Percentiles rank a stretch among this genome's conserved stretches.
These are phyloP conservation scores for Gryllus longicercus DNA, from an alignment of 2,888 invertebrate genomes.

Conservation along the genomic window DNA sequence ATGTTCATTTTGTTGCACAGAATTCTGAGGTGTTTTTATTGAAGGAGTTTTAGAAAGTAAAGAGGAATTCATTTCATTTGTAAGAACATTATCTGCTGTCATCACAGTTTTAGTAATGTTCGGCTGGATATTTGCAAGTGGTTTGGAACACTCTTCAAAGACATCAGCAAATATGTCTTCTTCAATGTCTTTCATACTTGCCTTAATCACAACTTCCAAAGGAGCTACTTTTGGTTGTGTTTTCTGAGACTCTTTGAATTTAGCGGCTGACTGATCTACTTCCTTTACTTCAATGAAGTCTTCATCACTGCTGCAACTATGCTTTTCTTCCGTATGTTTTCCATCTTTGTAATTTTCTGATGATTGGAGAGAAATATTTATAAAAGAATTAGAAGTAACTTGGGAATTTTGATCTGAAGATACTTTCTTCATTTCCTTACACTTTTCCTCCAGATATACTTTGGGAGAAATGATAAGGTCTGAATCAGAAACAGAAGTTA, in stretches of 20 bases:
- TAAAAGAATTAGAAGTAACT: not conserved
- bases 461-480: not conserved
- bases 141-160: conserved; percentile 46
- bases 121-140: not conserved
- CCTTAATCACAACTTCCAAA: conserved; percentile 50
- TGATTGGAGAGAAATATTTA: not conserved
- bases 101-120: not conserved
- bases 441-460: not conserved
- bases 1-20: not conserved
- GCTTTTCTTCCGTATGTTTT: not conserved
- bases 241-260: not conserved
- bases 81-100: no score
- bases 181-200: conserved; percentile 47
- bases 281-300: conserved; percentile 29
- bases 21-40: not conserved
- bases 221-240: not conserved
- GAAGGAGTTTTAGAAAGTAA: not conserved
- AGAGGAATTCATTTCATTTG: no score
- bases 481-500: not conserved
- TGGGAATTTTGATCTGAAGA: not conserved
- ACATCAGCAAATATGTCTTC: conserved; percentile 75
- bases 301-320: conserved; percentile 21
- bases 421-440: not conserved
- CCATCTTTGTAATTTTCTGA: not conserved
- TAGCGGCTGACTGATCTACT: not conserved